Evolutionary conservation across 1,140 invertebrate genomes (phyloP), one percentile per base, ranked within the genome.

Genomic region (Cherax quadricarinatus): DNA sequence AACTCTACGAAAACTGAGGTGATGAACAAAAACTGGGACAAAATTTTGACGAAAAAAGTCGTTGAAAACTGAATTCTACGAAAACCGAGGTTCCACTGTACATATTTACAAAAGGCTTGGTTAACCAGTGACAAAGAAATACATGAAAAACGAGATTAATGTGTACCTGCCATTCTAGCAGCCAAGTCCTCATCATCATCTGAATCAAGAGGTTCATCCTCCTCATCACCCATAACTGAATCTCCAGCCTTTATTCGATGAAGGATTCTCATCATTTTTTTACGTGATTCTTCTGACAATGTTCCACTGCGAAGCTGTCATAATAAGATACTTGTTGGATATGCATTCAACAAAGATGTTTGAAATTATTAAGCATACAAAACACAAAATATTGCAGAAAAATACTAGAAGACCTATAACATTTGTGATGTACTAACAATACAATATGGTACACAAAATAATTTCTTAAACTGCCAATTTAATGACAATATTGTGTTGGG

Each of bases 171-270:
- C 92, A 89, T 93, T 53, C 92, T 81, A 93, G 96, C 95, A 9
- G 97, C 94, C 89, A 97, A 95, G 51, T 95, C 95, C 30, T 94
- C 94, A 62, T 96, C 93, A 82, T 95, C 94, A 87, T 95, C 95
- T 24, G 96, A 96, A 94, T 97, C 97, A 94, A 97, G 96, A 3
- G 96, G 97, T 94, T 97, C 97, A 84, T 95, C 86, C 75, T 92
- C 82, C 24, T 88, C 89, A 24, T 91, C 89, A n/a, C 62, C 57
- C 41, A 86, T 18, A 30, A 30, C 66, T 41, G 66, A 48, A 16
- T 83, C 90, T 4, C 84, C 91, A 86, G 79, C 48, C n/a, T 94
- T 92, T 57, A 92, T 70, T 24, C 87, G 87, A 41, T 89, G 89
- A 30, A 92, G 85, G 60, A 92, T 92, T 75, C 91, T 79, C 66